Base-by-base conservation (phyloP, 2,113 vertebrate species). In the Sinosuthora webbiana region DNA sequence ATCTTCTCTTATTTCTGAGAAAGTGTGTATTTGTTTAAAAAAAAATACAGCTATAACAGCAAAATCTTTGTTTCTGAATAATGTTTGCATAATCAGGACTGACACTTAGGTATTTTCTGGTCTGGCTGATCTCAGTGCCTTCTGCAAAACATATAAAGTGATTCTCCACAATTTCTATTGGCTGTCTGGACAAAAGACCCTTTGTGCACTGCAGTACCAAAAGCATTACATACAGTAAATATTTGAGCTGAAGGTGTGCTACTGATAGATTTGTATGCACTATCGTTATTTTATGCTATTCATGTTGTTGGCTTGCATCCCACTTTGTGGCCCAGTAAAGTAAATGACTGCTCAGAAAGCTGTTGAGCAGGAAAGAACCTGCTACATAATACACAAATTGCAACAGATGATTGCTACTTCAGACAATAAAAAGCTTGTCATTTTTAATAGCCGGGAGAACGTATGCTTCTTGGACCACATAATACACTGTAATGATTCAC, bases 171-270 rank as follows among this genome's bases (percentile, higher is more conserved):
- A 47, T 83, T 93, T 71, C 75, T 80, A 50, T 62, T 87, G 55
- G 33, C 20, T 89, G 33, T 25, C 55, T 31, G 55, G 55, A 97
- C 89, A 97, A 97, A 97, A 80, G 60, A 1, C 23, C 70, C 83
- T 76, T 95, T 97, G 90, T 97, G 70, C 41, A 21, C 39, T 68
- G 45, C 50, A 68, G 42, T 59, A 93, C 67, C 41, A 68, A 94
- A 95, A 94, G 80, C 63, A 83, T 69, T 88, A 83, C 70, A 82
- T 63, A 87, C 53, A 83, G 85, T 79, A 93, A 97, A 96, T 96
- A 96, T 97, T 94, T 95, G 87, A 93, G 49, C 70, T 94, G 78
- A 82, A 96, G 95, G 94, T 96, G 93, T 96, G 80, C 80, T 74
- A 27, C 75, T 78, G 94, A 96, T 93, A 92, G 42, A 50, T 83